Evolutionary conservation across 2,888 invertebrate species (phyloP).

Genomic region (Drosophila austrosaltans): DNA sequence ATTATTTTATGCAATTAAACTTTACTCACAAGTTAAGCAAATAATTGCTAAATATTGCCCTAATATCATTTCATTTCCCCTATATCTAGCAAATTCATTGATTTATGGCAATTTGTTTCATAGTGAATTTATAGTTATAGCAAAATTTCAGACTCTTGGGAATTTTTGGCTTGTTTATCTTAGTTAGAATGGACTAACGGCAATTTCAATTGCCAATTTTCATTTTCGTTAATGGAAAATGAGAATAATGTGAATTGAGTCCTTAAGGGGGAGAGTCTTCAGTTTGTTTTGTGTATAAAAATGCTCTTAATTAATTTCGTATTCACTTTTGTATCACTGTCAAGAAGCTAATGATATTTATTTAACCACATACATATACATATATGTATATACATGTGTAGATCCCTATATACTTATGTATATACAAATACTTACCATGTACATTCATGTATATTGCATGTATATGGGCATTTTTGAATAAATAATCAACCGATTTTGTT

Average conservation of each 20-base stretch:
- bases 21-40: neutral
- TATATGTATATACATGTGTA: constrained; percentile 11
- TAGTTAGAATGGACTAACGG: too few relatives aligned
- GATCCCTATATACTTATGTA: constrained; percentile 22
- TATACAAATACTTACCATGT: constrained; percentile 23
- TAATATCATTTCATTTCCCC: neutral
- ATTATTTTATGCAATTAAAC: constrained; percentile 3
- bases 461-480: constrained; percentile 78
- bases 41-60: neutral
- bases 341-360: constrained; percentile 65
- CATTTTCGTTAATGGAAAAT: constrained; percentile 5
- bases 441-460: constrained; percentile 62
- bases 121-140: neutral
- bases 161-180: neutral
- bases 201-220: constrained; percentile 3
- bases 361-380: constrained; percentile 49
- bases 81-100: neutral
- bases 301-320: constrained; percentile 67
- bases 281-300: constrained; percentile 8
- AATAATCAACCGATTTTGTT: constrained; percentile 56
- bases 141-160: neutral
- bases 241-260: neutral
- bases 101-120: constrained; percentile 1
- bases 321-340: constrained; percentile 39
- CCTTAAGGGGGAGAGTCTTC: neutral